phyloP scores from a whole-genome alignment of 1,140 invertebrate genomes.

The Meloidogyne chitwoodi region DNA sequence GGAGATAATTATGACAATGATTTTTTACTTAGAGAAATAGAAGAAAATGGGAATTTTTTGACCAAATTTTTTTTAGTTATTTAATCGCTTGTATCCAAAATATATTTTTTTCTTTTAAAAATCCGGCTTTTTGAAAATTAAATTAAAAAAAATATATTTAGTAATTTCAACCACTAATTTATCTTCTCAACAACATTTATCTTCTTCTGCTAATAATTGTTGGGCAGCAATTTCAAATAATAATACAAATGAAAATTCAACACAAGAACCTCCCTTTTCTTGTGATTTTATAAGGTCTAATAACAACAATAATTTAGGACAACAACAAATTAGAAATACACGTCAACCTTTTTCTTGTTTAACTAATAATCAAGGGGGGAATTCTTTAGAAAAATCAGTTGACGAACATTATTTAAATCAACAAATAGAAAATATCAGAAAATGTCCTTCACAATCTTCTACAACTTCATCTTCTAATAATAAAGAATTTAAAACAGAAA shows the following conservation, averaged over 20 bases:
- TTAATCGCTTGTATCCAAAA: too few species aligned
- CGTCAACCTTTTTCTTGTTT: neutral
- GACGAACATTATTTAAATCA: neutral
- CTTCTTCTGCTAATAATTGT: neutral
- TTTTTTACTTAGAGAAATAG: too few species aligned
- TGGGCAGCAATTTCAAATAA: neutral
- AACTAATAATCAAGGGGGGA: neutral
- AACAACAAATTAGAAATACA: neutral
- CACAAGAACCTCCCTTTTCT: neutral
- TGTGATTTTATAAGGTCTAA: neutral
- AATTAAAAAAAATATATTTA: too few species aligned
- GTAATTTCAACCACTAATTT: neutral
- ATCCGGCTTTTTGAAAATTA: too few species aligned
- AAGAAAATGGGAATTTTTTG: too few species aligned
- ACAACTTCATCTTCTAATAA: neutral
- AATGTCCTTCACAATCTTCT: neutral
- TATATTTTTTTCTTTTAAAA: too few species aligned
- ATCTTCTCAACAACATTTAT: neutral
- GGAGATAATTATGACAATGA: too few species aligned
- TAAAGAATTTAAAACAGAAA: conserved; percentile 18
- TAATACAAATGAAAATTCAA: neutral
- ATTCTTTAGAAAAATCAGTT: neutral
- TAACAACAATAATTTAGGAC: neutral
- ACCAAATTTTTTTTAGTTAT: too few species aligned
- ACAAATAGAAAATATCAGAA: neutral